A percentile compares a stretch with the other conserved stretches of the same genome.
Conservation (phyloP, 2,797 vertebrate species). For the Podarcis lilfordi region DNA sequence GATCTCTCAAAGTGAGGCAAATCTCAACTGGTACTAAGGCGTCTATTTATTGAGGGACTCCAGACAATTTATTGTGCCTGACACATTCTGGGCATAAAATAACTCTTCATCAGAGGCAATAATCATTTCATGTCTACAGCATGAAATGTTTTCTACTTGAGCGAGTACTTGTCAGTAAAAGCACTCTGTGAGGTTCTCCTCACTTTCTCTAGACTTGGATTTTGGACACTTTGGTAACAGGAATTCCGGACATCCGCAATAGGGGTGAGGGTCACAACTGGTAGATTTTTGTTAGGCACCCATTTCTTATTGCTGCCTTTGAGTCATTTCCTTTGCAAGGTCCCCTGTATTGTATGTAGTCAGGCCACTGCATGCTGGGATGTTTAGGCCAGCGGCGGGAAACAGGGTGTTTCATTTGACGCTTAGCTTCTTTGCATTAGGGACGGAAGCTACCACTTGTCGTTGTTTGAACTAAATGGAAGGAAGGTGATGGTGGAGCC, state of each 20-base stretch:
- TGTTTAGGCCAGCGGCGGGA: not conserved
- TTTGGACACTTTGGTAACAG: not conserved
- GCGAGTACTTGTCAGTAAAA: not conserved
- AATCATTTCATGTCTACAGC: not conserved
- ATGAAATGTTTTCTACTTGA: not conserved
- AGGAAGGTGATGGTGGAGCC: not conserved
- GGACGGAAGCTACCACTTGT: not conserved
- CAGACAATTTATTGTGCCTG: not conserved
- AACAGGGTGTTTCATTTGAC: not conserved
- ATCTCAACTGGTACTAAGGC: not conserved
- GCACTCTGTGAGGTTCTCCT: not conserved
- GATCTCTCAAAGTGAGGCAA: not conserved
- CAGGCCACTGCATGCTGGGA: constrained; percentile 7
- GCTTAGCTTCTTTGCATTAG: not conserved
- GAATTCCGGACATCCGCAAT: not conserved
- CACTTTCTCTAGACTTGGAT: not conserved
- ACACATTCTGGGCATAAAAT: not conserved
- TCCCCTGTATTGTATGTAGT: not conserved
- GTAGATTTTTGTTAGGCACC: not conserved
- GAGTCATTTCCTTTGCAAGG: constrained; percentile 18
- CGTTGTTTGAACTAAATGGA: not conserved
- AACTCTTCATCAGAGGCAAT: constrained; percentile 1
- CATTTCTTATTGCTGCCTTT: not conserved
- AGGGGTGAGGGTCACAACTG: not conserved
- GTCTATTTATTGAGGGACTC: not conserved